A percentile compares a stretch with the other conserved stretches of the same genome.
These are phyloP conservation scores for Polylopha cassiicola DNA, from an alignment of 2,888 invertebrate genomes.

Conservation along the genomic window DNA sequence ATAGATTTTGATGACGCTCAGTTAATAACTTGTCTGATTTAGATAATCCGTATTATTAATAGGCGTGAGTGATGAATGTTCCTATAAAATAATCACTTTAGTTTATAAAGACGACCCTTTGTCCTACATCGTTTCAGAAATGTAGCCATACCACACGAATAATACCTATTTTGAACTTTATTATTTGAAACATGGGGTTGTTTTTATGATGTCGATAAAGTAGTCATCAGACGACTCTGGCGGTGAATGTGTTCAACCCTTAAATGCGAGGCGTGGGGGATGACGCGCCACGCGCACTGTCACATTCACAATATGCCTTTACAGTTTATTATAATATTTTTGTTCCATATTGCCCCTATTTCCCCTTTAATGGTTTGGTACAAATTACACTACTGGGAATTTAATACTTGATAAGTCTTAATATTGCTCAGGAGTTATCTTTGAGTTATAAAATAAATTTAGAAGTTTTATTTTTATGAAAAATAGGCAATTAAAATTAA, in stretches of 20 bases:
- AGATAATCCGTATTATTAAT: constrained; percentile 54
- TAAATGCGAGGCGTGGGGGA: constrained; percentile 53
- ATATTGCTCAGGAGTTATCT: background rate
- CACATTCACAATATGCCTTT: constrained; percentile 71
- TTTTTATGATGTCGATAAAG: too few relatives aligned
- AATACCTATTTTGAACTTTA: too few relatives aligned
- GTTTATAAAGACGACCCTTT: constrained; percentile 67
- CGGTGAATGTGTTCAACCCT: too few relatives aligned
- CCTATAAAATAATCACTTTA: constrained; percentile 63
- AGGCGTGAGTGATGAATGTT: constrained; percentile 60
- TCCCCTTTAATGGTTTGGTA: constrained; percentile 36
- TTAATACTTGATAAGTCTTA: too few relatives aligned
- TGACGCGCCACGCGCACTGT: constrained; percentile 67
- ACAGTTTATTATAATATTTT: constrained; percentile 74
- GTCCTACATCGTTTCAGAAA: constrained; percentile 39
- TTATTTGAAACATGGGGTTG: too few relatives aligned
- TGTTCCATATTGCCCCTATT: constrained; percentile 60
- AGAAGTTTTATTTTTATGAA: background rate
- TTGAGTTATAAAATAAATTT: background rate
- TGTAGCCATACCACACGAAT: too few relatives aligned
- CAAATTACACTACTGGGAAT: constrained; percentile 34
- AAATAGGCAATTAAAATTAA: too few relatives aligned
- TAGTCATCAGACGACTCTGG: too few relatives aligned
- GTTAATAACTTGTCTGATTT: constrained; percentile 28
- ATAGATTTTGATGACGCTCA: background rate